A percentile compares a stretch with the other conserved stretches of the same genome.
phyloP scores from a whole-genome alignment of 2,797 vertebrate species.

The Neomorphus geoffroyi region DNA sequence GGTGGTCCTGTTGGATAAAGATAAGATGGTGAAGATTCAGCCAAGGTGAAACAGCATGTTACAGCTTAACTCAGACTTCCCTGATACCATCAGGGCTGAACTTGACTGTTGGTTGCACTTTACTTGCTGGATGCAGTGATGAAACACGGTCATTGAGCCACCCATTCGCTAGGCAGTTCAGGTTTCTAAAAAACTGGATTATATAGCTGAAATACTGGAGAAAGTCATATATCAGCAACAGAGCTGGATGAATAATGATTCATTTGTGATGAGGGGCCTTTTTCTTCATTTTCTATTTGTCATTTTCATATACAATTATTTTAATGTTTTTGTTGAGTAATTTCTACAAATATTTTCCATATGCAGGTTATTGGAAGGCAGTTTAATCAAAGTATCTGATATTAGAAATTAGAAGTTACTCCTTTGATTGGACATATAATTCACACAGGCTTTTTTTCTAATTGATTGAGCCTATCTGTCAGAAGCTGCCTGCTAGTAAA shows the following conservation, averaged over 20 bases:
- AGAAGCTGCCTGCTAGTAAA: constrained; percentile 48
- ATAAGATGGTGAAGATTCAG: constrained; percentile 58
- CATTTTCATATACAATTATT: constrained; percentile 15
- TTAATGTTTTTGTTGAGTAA: not conserved
- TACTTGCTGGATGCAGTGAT: constrained; percentile 35
- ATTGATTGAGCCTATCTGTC: constrained; percentile 21
- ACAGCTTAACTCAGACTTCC: constrained; percentile 58
- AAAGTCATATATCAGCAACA: not conserved
- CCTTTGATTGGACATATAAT: not conserved
- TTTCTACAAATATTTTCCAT: constrained; percentile 42
- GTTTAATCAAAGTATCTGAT: constrained; percentile 12
- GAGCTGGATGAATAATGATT: not conserved
- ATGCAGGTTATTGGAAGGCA: constrained; percentile 25
- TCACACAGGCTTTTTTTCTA: not conserved
- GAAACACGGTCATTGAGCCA: constrained; percentile 53
- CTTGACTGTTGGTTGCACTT: constrained; percentile 48
- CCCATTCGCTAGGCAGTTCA: constrained; percentile 57
- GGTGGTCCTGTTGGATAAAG: constrained; percentile 46
- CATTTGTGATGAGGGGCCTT: not conserved
- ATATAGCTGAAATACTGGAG: not conserved
- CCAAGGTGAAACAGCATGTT: constrained; percentile 47
- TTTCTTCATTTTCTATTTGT: constrained; percentile 7
- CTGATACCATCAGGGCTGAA: constrained; percentile 62
- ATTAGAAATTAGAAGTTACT: not conserved
- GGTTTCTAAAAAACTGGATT: constrained; percentile 49